Evolutionary conservation across 1,140 invertebrate species (phyloP).

Genomic region (Rhysida immarginata): DNA sequence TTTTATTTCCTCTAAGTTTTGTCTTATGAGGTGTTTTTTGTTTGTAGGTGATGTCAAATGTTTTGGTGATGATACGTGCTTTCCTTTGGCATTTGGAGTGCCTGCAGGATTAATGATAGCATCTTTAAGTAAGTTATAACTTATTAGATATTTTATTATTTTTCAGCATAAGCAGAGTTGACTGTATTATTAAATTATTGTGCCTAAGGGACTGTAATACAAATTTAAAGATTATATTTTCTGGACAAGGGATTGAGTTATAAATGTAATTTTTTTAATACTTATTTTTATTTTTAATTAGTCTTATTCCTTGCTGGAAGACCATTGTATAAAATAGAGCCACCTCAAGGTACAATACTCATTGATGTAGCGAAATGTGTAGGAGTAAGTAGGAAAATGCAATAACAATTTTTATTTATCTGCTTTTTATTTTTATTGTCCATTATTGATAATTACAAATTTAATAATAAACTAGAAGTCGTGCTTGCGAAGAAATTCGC

Average conservation of each 20-base stretch:
- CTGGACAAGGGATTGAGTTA: background rate
- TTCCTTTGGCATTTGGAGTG: conserved; percentile 28
- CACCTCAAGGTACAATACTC: conserved; percentile 69
- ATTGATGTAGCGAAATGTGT: conserved; percentile 59
- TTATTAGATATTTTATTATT: no score
- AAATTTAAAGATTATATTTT: background rate
- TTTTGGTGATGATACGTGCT: conserved; percentile 27
- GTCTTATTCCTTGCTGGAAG: conserved; percentile 67
- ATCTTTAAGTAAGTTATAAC: conserved; percentile 24
- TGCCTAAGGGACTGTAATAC: background rate
- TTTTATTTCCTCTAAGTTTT: no score
- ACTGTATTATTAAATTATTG: no score
- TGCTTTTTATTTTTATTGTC: no score
- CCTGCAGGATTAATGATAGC: conserved; percentile 30
- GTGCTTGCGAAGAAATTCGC: no score
- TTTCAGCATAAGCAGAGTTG: no score
- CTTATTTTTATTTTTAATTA: conserved; percentile 23
- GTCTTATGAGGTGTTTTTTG: no score
- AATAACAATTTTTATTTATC: no score
- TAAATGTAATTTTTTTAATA: background rate
- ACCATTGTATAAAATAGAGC: conserved; percentile 53
- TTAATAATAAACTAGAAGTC: no score
- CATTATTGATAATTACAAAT: no score
- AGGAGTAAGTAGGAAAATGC: conserved; percentile 59
- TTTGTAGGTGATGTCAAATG: conserved; percentile 25